Base-by-base conservation (phyloP, 2,888 invertebrate genomes). In the Drosophila aldrichi region DNA sequence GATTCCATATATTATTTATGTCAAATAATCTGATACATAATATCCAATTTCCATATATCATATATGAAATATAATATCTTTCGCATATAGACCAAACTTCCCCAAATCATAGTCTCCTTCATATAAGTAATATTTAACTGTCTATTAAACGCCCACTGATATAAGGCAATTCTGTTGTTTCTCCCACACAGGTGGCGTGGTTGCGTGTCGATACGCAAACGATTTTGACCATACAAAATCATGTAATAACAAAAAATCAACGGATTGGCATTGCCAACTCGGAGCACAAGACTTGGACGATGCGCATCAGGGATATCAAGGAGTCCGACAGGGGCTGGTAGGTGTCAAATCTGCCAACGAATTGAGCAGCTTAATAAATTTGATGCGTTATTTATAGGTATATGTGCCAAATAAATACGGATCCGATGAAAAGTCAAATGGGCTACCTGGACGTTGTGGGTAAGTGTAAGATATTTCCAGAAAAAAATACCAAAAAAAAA, bases 161-260 rank as follows among this genome's bases (percentile, higher is more conserved):
- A 58, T 32, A 36, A n/a, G 22, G 51, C 18, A 34, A n/a, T 56
- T n/a, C 12, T 72, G 61, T 59, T 44, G 0, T 25, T 8, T 64
- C 44, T 66, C 64, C 34, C 78, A 34, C 72, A 40, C 76, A 93
- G 93, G 93, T 93, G 43, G 93, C 93, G 89, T 93, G 93, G 93
- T 89, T 93, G 71, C 91, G 93, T 70, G 93, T 93, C 34, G 97
- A 97, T 93, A 97, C 97, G 2, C 97, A 97, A 92, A 97, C 97
- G 0, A 97, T 97, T 84, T 94, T 97, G 68, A 97, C 97, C 9
- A 97, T 97, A 85, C 97, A 97, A 64, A 96, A 95, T 81, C 97
- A 97, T 93, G 97, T 97, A 81, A 97, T 97, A 91, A 97, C 97
- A 49, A 97, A 97, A 93, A 97, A 97, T 93, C 97, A 97, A 92